Conservation (phyloP, 2,888 invertebrate genomes). For the Sthenelais limicola region DNA sequence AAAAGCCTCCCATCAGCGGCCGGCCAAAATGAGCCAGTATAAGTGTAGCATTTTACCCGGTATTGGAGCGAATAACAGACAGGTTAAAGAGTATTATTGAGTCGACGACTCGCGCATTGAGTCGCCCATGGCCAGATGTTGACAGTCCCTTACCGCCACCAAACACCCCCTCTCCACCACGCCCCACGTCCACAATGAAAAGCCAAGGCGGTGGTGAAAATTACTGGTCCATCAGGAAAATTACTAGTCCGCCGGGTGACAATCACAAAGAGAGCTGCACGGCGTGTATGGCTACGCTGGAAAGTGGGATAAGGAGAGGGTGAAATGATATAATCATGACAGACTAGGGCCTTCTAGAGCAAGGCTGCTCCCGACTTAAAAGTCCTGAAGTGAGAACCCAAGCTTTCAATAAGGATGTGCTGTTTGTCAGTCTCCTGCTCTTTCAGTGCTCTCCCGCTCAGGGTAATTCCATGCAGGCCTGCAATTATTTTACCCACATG, state of each 20-base stretch:
- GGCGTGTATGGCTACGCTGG: not conserved
- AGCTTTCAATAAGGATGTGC: not conserved
- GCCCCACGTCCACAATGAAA: conserved; percentile 13
- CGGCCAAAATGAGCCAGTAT: no score
- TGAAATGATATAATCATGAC: conserved; percentile 28
- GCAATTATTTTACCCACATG: conserved; percentile 14
- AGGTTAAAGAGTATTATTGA: conserved; percentile 3
- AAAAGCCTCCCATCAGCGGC: no score
- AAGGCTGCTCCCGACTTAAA: not conserved
- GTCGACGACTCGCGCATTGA: not conserved
- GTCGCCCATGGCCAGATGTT: conserved; percentile 28
- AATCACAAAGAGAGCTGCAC: no score
- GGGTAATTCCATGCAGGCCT: conserved; percentile 25
- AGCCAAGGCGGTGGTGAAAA: conserved; percentile 30
- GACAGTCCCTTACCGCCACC: conserved; percentile 18
- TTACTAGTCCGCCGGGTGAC: conserved; percentile 20
- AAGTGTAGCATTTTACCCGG: not conserved
- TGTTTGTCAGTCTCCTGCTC: conserved; percentile 15
- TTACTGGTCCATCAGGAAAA: conserved; percentile 13
- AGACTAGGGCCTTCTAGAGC: not conserved
- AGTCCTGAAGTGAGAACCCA: not conserved
- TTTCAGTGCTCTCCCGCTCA: not conserved
- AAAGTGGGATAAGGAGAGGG: conserved; percentile 5
- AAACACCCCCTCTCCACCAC: no score
- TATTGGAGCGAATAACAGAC: conserved; percentile 24